Conservation (phyloP, 2,797 vertebrate species). For the Loris lydekkerianus region DNA sequence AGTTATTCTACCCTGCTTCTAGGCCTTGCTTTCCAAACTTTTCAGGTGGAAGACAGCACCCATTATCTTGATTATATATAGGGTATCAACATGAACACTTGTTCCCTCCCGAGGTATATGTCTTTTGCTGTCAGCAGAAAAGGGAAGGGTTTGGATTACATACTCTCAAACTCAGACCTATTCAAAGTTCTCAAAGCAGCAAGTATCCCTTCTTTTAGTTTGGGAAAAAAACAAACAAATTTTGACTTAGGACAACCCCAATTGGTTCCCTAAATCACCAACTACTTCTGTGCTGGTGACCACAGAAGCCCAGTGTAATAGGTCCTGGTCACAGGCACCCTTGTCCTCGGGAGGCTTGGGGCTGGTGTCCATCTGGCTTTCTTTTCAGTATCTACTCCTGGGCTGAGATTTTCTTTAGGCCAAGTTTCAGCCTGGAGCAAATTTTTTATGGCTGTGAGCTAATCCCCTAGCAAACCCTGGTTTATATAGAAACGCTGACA, state of each 20-base stretch:
- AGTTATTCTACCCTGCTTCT: not conserved
- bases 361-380: constrained; percentile 79
- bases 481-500: constrained; percentile 90
- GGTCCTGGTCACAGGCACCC: constrained; percentile 71
- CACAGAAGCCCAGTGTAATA: constrained; percentile 52
- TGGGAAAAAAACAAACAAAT: constrained; percentile 62
- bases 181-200: constrained; percentile 50
- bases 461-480: constrained; percentile 88
- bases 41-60: not conserved
- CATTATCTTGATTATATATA: not conserved
- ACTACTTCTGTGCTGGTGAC: constrained; percentile 79
- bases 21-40: not conserved
- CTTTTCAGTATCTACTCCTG: constrained; percentile 81
- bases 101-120: not conserved
- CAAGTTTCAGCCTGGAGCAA: constrained; percentile 89
- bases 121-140: not conserved
- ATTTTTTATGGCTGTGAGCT: constrained; percentile 89
- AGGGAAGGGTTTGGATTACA: not conserved
- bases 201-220: constrained; percentile 61
- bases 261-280: constrained; percentile 75
- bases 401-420: constrained; percentile 86
- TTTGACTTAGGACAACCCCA: constrained; percentile 78
- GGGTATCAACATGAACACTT: not conserved
- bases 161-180: not conserved
- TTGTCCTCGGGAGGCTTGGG: constrained; percentile 69